phyloP scores from a whole-genome alignment of 2,797 vertebrate species.

The Tadarida brasiliensis region DNA sequence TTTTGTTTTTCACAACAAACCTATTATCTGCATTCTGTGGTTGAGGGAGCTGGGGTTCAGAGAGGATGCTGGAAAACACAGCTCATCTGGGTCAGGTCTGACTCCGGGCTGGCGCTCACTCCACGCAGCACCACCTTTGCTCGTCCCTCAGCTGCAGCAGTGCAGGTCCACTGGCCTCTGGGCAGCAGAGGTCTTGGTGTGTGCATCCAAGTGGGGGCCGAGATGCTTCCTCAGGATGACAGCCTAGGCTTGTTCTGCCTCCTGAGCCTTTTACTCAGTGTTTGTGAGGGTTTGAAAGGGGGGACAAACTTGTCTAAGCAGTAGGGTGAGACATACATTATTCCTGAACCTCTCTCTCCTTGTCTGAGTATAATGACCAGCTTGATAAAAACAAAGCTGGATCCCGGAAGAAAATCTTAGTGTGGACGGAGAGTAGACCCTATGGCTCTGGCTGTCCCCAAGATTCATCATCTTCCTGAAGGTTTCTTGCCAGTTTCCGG shows the following conservation, averaged over 20 bases:
- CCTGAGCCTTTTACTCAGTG: neutral
- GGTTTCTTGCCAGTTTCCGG: neutral
- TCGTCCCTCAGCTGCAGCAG: neutral
- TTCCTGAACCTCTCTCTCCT: neutral
- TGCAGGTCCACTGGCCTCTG: neutral
- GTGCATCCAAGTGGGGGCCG: neutral
- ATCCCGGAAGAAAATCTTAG: neutral
- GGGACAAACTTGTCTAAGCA: neutral
- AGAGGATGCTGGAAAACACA: neutral
- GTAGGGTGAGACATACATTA: neutral
- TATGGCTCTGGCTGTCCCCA: neutral
- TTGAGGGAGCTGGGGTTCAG: neutral
- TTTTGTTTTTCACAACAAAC: neutral
- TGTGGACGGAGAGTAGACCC: neutral
- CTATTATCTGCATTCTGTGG: neutral
- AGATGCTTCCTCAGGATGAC: neutral
- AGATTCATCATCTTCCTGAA: neutral
- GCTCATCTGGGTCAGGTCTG: neutral
- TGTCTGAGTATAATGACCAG: slow-evolving; percentile 10
- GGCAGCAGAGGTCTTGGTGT: neutral
- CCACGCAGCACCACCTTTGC: neutral
- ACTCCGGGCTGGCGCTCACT: neutral
- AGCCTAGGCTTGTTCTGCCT: neutral
- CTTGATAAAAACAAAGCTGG: slow-evolving; percentile 39
- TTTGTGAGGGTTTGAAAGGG: slow-evolving; percentile 40